Conservation (phyloP, 2,888 invertebrate genomes). For the Teleogryllus oceanicus region DNA sequence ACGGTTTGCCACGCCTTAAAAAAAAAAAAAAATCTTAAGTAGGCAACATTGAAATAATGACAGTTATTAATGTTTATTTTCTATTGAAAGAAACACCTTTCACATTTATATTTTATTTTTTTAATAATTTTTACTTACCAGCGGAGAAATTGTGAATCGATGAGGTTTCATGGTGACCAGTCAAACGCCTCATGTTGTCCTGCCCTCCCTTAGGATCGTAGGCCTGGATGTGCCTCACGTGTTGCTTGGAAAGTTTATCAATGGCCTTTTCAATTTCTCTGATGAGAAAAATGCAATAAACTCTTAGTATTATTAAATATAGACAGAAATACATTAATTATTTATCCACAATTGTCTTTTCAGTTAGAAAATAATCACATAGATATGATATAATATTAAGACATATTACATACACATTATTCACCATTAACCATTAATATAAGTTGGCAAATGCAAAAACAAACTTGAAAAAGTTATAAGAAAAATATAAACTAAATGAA, state of each 20-base stretch:
- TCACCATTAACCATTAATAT: too few relatives aligned
- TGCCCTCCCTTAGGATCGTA: slow-evolving; percentile 95
- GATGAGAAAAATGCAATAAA: slow-evolving; percentile 41
- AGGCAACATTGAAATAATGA: too few relatives aligned
- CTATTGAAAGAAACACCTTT: not conserved
- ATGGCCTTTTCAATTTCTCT: slow-evolving; percentile 94
- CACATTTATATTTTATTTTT: not conserved
- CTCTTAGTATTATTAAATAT: not conserved
- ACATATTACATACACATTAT: too few relatives aligned
- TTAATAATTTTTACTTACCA: slow-evolving; percentile 51
- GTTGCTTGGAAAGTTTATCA: slow-evolving; percentile 86
- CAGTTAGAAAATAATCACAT: too few relatives aligned
- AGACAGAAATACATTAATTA: too few relatives aligned
- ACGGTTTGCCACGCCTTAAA: slow-evolving; percentile 77
- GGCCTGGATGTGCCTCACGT: slow-evolving; percentile 89
- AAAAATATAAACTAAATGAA: too few relatives aligned
- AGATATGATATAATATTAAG: too few relatives aligned
- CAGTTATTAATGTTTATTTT: too few relatives aligned
- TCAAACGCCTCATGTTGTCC: slow-evolving; percentile 93
- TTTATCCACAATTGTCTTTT: too few relatives aligned
- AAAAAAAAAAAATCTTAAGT: slow-evolving; percentile 28
- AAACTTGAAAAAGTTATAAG: too few relatives aligned
- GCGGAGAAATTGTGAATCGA: slow-evolving; percentile 95
- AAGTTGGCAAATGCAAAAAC: too few relatives aligned
- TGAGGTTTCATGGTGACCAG: slow-evolving; percentile 93